Percentiles rank a stretch among this genome's conserved stretches.
phyloP scores from a whole-genome alignment of 2,113 vertebrate genomes.

The Dasypus novemcinctus region DNA sequence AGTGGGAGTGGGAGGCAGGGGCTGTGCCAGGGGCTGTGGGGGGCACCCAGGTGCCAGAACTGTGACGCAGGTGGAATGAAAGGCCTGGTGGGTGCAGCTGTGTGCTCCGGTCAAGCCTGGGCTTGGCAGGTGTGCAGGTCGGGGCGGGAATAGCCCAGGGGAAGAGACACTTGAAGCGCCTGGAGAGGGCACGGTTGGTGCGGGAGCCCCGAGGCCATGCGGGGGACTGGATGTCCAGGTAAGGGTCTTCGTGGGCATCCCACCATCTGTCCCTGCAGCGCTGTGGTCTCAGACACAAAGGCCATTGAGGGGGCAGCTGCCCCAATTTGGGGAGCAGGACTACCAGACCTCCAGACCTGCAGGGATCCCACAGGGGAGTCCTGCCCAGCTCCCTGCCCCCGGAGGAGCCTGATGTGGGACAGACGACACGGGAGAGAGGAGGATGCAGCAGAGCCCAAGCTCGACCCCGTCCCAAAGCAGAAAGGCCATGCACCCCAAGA shows the following conservation, averaged over 20 bases:
- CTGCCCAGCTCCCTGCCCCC: no score
- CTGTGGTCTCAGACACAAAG: background rate
- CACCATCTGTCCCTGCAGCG: rapidly evolving
- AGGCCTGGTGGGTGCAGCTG: background rate
- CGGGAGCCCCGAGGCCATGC: no score
- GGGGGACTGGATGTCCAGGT: no score
- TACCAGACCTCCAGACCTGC: background rate
- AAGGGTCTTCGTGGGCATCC: background rate
- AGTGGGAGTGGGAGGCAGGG: background rate
- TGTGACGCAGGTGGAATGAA: background rate
- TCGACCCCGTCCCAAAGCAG: background rate
- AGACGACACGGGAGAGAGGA: rapidly evolving
- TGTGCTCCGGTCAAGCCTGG: background rate
- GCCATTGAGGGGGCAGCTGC: background rate
- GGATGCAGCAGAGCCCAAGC: background rate
- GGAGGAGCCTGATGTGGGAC: rapidly evolving
- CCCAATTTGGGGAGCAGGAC: background rate
- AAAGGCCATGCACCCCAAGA: background rate
- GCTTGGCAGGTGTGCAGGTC: background rate
- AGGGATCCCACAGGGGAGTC: background rate
- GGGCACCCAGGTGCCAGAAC: background rate
- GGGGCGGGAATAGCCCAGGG: background rate
- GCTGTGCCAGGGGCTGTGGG: background rate
- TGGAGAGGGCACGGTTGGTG: background rate
- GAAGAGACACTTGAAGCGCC: background rate